phyloP scores from a whole-genome alignment of 2,797 vertebrate species.

The Clamator glandarius region DNA sequence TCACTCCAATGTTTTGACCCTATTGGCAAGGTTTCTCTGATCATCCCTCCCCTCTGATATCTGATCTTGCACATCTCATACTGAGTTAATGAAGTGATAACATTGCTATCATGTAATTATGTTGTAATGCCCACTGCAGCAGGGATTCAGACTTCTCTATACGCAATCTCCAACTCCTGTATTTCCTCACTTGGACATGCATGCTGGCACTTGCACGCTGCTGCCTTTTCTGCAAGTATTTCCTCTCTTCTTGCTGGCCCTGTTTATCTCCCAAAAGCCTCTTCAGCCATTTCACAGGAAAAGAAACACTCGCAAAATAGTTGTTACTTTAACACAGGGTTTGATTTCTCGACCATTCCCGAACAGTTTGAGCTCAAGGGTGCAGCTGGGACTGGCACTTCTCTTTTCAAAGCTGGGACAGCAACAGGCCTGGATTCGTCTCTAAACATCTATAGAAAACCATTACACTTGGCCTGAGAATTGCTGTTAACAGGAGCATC shows the following conservation, averaged over 20 bases:
- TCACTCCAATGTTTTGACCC: background rate
- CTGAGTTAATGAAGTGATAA: slow-evolving; percentile 28
- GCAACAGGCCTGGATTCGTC: background rate
- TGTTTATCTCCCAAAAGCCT: background rate
- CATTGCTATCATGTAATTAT: slow-evolving; percentile 12
- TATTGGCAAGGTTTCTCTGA: background rate
- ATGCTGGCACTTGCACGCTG: background rate
- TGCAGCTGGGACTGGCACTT: background rate
- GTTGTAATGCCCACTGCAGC: slow-evolving; percentile 21
- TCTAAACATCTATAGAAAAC: background rate
- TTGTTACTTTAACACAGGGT: background rate
- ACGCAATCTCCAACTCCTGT: background rate
- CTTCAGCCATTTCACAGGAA: background rate
- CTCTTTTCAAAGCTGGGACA: background rate
- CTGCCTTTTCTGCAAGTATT: background rate
- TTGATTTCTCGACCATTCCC: background rate
- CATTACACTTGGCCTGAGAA: background rate
- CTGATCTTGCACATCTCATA: slow-evolving; percentile 39
- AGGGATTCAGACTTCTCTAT: background rate
- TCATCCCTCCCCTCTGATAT: slow-evolving; percentile 19
- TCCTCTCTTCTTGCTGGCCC: background rate
- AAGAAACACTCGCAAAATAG: background rate
- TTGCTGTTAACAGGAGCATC: background rate
- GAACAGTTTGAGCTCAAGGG: background rate
- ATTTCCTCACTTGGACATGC: background rate